phyloP scores from a whole-genome alignment of 2,113 vertebrate genomes.

The Ptyas mucosa region DNA sequence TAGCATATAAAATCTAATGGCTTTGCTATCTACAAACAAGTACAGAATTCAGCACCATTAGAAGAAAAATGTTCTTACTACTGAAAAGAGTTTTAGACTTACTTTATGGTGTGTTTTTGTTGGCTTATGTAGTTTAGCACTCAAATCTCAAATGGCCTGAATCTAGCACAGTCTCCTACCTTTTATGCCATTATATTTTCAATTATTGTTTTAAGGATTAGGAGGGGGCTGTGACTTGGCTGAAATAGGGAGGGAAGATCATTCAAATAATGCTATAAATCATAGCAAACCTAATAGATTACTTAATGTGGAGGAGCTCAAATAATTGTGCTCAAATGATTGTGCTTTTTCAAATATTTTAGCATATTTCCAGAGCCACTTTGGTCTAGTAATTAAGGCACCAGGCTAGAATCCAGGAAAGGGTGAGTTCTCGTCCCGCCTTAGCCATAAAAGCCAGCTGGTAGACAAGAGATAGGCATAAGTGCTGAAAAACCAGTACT shows the following conservation, averaged over 20 bases:
- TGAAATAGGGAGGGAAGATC: not conserved
- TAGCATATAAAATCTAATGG: not conserved
- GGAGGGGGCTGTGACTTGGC: not conserved
- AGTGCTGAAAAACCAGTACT: conserved; percentile 54
- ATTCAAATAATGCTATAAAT: not conserved
- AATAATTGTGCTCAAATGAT: not conserved
- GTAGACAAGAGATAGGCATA: conserved; percentile 41
- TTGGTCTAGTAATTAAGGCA: not conserved
- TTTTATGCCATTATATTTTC: not conserved
- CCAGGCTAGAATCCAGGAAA: not conserved
- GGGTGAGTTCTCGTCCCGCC: not conserved
- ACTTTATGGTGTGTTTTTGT: not conserved
- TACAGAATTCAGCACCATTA: not conserved
- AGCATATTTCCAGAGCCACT: not conserved
- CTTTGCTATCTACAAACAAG: not conserved
- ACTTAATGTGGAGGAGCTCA: not conserved
- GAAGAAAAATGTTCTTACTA: not conserved
- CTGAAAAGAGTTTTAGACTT: not conserved
- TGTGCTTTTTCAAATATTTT: not conserved
- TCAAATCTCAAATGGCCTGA: not conserved
- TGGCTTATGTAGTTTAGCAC: not conserved
- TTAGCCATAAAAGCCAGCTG: not conserved
- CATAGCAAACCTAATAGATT: not conserved
- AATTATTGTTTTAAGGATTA: not conserved
- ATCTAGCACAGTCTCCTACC: too few relatives aligned